Percentiles rank a stretch among this genome's conserved stretches.
Conservation (phyloP, 1,140 invertebrate species). For the Drosophila erecta region DNA sequence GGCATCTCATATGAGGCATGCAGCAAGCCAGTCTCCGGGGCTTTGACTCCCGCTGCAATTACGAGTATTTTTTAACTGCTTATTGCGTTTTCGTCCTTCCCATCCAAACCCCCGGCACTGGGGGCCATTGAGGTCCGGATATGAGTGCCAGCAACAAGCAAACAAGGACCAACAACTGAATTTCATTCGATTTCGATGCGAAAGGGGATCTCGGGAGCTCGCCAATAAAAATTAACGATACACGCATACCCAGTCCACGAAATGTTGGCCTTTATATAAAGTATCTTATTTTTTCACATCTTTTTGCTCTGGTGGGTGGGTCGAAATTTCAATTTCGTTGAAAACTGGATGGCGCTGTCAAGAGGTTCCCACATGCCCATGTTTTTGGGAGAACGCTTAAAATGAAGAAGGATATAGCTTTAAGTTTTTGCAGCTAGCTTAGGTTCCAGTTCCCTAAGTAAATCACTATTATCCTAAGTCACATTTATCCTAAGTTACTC, state of each 20-base stretch:
- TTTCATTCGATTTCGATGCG: constrained; percentile 82
- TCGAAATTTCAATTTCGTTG: constrained; percentile 69
- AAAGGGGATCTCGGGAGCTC: constrained; percentile 71
- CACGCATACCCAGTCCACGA: constrained; percentile 69
- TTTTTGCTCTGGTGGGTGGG: constrained; percentile 12
- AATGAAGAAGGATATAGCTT: not conserved
- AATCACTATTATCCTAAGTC: too few species aligned
- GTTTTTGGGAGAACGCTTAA: not conserved
- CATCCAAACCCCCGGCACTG: constrained; percentile 14
- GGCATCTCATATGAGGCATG: constrained; percentile 74
- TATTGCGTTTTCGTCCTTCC: constrained; percentile 75
- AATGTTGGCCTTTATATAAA: constrained; percentile 43
- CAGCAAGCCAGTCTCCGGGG: constrained; percentile 55
- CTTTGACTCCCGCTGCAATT: constrained; percentile 71
- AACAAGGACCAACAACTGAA: constrained; percentile 67
- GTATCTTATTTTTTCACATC: constrained; percentile 12
- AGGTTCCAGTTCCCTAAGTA: too few species aligned
- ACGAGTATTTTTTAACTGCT: constrained; percentile 83
- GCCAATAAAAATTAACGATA: constrained; percentile 80
- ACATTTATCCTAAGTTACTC: not conserved
- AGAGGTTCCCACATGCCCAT: not conserved
- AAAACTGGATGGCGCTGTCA: constrained; percentile 35
- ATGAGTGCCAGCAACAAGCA: constrained; percentile 69
- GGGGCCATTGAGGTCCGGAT: constrained; percentile 24
- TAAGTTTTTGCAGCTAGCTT: not conserved